A percentile compares a stretch with the other conserved stretches of the same genome.
These are phyloP conservation scores for Aporophyla lueneburgensis DNA, from an alignment of 2,888 invertebrate genomes.

Conservation along the genomic window DNA sequence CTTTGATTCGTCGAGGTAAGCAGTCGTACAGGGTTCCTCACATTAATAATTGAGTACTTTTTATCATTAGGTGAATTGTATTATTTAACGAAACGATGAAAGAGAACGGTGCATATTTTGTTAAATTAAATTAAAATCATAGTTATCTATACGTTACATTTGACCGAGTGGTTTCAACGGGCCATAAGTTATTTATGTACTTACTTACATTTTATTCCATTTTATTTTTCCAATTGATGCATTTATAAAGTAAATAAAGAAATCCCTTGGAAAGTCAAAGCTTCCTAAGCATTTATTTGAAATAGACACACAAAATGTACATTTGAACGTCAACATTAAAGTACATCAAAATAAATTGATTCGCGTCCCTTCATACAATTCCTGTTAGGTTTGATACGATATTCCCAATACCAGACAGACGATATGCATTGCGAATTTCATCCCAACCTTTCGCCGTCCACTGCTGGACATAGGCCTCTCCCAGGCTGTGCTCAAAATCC, in stretches of 20 bases:
- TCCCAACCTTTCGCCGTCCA: background rate
- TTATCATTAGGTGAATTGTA: background rate
- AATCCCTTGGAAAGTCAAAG: too few relatives aligned
- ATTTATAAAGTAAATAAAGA: background rate
- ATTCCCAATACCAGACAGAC: background rate
- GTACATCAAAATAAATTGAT: too few relatives aligned
- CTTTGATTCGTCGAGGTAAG: conserved; percentile 1
- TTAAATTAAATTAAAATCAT: background rate
- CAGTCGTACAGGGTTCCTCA: background rate
- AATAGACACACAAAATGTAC: too few relatives aligned
- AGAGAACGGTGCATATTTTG: background rate
- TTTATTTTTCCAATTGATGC: background rate
- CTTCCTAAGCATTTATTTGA: too few relatives aligned
- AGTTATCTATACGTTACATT: background rate
- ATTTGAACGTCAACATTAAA: too few relatives aligned
- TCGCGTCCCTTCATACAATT: too few relatives aligned
- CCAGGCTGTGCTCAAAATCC: too few relatives aligned
- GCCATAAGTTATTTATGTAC: too few relatives aligned
- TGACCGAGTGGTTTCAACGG: background rate
- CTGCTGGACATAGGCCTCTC: background rate
- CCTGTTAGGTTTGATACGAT: background rate
- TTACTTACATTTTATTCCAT: background rate
- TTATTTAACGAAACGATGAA: background rate
- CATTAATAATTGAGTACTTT: background rate
- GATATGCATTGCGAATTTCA: background rate